Evolutionary conservation across 2,888 invertebrate species (phyloP), one percentile per base, ranked within the genome.

Genomic region (Troilus luridus): DNA sequence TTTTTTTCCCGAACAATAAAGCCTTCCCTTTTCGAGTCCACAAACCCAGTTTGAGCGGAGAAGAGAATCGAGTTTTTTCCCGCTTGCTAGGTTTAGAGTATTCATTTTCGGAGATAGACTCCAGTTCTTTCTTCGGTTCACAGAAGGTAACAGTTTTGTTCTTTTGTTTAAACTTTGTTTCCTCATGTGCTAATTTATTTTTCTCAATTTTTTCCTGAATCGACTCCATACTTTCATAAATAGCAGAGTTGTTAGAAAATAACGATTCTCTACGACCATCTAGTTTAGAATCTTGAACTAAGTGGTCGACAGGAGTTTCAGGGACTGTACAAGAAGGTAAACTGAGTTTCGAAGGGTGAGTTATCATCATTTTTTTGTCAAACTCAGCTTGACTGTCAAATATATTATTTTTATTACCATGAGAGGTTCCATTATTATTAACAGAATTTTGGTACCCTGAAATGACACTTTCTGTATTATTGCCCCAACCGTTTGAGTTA

Each of bases 11-110:
- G 54, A 91, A 77, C 14, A 92, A 60, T 19, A 85, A 91, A 54
- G 59, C 88, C 90, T 90, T 92, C 41, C 88, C 91, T 88, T 88
- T 91, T 41, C 85, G 88, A 88, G 91, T 92, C 56, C 91, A 67
- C 10, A 91, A 72, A 54, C 77, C 91, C 19, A 91, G 88, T 11
- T 60, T 85, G 11, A 91, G 60, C 58, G 91, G 91, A 24, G 92
- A 91, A 27, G 92, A 91, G 41, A 92, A 92, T n/a, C 88, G 24
- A 56, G 19, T 67, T 88, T 67, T 88, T 56, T 64, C 85, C 2
- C 88, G 67, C 27, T 90, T 90, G 59, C n/a, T 56, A 9, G 58
- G 56, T 77, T 90, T 56, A 0, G 72, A n/a, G 24, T 58, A 90
- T 17, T 72, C 77, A 27, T 90, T 72, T 24, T 90, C 90, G 14